Evolutionary conservation across 1,140 invertebrate species (phyloP).

Genomic region (Aleiodes sp.): DNA sequence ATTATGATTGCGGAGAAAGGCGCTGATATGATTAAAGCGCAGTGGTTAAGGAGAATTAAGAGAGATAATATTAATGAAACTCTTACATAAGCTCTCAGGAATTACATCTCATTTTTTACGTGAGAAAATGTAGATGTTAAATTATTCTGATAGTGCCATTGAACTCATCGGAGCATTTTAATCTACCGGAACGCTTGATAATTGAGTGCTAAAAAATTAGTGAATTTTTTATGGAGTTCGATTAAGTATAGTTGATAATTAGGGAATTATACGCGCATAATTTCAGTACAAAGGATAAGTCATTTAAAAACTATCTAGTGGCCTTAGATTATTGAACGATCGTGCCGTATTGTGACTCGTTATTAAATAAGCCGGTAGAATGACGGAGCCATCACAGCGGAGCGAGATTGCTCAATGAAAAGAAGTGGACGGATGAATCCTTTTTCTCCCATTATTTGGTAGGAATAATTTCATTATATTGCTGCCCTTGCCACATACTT

Average conservation of each 20-base stretch:
- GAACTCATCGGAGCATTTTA: too few species aligned
- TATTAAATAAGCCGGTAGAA: background rate
- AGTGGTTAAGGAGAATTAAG: conserved; percentile 44
- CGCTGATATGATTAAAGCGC: conserved; percentile 81
- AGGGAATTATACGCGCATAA: background rate
- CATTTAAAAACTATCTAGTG: background rate
- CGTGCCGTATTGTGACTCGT: background rate
- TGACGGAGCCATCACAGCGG: conserved; percentile 10
- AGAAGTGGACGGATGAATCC: background rate
- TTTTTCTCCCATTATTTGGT: background rate
- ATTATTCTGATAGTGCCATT: background rate
- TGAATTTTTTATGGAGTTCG: too few species aligned
- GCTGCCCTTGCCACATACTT: conserved; percentile 6
- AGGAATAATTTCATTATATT: conserved; percentile 18
- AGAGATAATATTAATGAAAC: conserved; percentile 26
- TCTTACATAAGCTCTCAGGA: too few species aligned
- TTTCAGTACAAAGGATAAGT: background rate
- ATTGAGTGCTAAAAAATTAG: too few species aligned
- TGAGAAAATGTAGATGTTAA: background rate
- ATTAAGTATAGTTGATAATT: too few species aligned
- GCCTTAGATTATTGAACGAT: background rate
- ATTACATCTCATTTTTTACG: too few species aligned
- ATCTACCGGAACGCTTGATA: too few species aligned
- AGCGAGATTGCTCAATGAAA: conserved; percentile 29
- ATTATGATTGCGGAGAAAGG: conserved; percentile 96